A percentile compares a stretch with the other conserved stretches of the same genome.
Conservation (phyloP, 1,140 invertebrate genomes). For the Papilio helenus region DNA sequence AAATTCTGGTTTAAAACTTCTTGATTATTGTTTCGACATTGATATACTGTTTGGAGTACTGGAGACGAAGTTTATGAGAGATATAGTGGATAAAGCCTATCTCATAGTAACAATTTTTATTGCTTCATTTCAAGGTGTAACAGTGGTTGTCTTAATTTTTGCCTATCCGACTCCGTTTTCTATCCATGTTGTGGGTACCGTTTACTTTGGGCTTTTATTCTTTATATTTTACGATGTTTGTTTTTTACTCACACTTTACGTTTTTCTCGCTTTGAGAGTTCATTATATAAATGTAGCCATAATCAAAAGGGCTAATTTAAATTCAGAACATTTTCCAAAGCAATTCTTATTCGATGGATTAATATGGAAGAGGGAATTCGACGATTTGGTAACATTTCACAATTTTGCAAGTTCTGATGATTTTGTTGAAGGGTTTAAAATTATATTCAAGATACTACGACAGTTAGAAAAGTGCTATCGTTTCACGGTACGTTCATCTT, state of each 20-base stretch:
- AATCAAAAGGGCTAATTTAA: constrained; percentile 56
- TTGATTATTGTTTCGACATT: constrained; percentile 52
- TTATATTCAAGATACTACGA: constrained; percentile 51
- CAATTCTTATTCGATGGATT: constrained; percentile 55
- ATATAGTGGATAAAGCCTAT: constrained; percentile 37
- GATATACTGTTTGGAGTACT: constrained; percentile 55
- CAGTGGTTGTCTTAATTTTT: constrained; percentile 42
- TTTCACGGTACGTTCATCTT: constrained; percentile 54
- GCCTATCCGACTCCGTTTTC: constrained; percentile 42
- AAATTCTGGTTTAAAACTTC: constrained; percentile 44
- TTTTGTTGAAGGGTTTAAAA: constrained; percentile 51
- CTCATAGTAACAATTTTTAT: constrained; percentile 39
- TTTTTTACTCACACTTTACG: constrained; percentile 46
- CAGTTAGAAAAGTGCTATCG: constrained; percentile 48
- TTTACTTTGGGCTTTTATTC: constrained; percentile 50
- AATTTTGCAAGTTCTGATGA: constrained; percentile 44
- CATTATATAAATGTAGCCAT: constrained; percentile 63
- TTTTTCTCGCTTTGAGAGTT: constrained; percentile 51
- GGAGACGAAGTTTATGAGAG: constrained; percentile 63
- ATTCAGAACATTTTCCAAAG: constrained; percentile 53
- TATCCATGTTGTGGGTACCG: constrained; percentile 45
- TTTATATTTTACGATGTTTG: constrained; percentile 52
- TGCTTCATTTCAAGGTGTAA: constrained; percentile 36
- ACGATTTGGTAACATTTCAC: constrained; percentile 56
- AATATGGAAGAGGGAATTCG: constrained; percentile 55